A percentile compares a stretch with the other conserved stretches of the same genome.
These are phyloP conservation scores for Muntiacus muntjak DNA, from an alignment of 2,113 vertebrate species.

Conservation along the genomic window DNA sequence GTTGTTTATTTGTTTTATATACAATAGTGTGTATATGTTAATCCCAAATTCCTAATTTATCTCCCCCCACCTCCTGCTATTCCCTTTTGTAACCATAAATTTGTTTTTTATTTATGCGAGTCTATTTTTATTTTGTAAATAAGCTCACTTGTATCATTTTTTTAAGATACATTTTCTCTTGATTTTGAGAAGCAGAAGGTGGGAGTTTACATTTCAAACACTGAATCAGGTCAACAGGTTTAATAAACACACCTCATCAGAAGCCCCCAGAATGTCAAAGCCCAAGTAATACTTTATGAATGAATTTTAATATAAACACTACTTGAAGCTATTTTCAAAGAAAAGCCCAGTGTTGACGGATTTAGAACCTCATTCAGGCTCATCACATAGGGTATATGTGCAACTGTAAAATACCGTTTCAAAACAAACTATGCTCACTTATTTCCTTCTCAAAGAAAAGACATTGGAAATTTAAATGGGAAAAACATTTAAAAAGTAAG, in stretches of 20 bases:
- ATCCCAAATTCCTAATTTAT: background rate
- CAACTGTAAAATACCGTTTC: background rate
- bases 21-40: background rate
- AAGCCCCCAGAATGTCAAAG: background rate
- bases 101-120: background rate
- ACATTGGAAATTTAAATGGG: slow-evolving; percentile 29
- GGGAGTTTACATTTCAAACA: slow-evolving; percentile 35
- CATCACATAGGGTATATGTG: background rate
- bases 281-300: background rate
- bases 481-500: slow-evolving; percentile 22
- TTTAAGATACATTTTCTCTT: background rate
- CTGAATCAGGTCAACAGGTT: background rate
- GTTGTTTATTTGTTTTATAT: background rate
- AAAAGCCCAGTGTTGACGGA: background rate
- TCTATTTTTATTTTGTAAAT: background rate
- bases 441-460: background rate
- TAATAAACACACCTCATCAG: background rate
- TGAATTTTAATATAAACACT: background rate
- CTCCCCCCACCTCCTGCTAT: background rate
- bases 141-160: background rate
- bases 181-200: slow-evolving; percentile 46
- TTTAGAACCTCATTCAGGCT: background rate
- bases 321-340: background rate
- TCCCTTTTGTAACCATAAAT: background rate
- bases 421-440: slow-evolving; percentile 18